phyloP scores from a whole-genome alignment of 1,140 invertebrate genomes.

The Sesamia nonagrioides region DNA sequence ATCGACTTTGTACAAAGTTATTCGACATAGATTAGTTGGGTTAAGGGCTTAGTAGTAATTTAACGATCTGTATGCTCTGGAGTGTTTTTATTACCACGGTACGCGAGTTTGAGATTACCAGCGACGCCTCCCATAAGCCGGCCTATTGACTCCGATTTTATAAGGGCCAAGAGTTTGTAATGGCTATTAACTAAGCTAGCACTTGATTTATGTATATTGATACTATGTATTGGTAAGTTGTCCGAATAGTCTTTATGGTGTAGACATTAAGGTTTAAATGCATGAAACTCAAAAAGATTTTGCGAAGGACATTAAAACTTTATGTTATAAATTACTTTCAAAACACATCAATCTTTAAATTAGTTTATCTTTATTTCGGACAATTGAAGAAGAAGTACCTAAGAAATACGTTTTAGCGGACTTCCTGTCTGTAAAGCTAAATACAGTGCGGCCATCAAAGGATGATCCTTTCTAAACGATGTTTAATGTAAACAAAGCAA shows the following conservation, averaged over 20 bases:
- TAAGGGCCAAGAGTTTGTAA: slow-evolving; percentile 41
- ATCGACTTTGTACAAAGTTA: slow-evolving; percentile 19
- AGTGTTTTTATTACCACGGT: slow-evolving; percentile 37
- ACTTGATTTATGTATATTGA: slow-evolving; percentile 27
- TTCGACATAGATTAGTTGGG: slow-evolving; percentile 24
- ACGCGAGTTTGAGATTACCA: slow-evolving; percentile 46
- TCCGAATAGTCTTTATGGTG: background rate
- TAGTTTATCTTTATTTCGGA: background rate
- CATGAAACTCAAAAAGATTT: background rate
- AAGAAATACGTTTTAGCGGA: too few species aligned
- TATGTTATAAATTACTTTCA: background rate
- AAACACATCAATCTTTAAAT: background rate
- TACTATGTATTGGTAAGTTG: slow-evolving; percentile 18
- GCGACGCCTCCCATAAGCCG: slow-evolving; percentile 45
- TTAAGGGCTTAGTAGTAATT: slow-evolving; percentile 47
- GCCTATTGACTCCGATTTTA: slow-evolving; percentile 39
- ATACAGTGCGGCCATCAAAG: background rate
- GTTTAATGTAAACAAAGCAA: slow-evolving; percentile 3
- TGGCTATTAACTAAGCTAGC: slow-evolving; percentile 37
- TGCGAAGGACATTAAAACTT: background rate
- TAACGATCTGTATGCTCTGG: slow-evolving; percentile 42
- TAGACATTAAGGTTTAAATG: background rate
- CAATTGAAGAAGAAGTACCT: too few species aligned
- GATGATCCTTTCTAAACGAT: slow-evolving; percentile 2
- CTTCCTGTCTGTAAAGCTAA: background rate